phyloP scores from a whole-genome alignment of 1,140 invertebrate species.

The Alviniconcha marisindica region DNA sequence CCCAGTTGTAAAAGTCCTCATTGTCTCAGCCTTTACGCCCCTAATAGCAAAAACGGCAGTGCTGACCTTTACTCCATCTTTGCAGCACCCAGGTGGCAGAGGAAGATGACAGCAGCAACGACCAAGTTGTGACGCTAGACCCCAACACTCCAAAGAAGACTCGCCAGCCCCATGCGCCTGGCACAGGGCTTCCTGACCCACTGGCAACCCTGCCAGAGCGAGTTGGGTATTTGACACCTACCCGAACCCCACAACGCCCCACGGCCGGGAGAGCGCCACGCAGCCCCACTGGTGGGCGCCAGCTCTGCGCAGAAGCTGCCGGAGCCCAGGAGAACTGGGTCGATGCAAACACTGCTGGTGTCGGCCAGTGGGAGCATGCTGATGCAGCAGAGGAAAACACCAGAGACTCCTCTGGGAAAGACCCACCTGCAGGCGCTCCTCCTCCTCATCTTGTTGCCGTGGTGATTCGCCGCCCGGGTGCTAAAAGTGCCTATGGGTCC shows the following conservation, averaged over 20 bases:
- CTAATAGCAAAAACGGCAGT: no score
- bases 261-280: neutral
- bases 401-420: neutral
- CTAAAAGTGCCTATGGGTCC: conserved; percentile 44
- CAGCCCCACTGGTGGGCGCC: no score
- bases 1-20: no score
- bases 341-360: no score
- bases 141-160: neutral
- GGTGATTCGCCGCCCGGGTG: conserved; percentile 38
- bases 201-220: neutral
- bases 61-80: no score
- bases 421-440: neutral
- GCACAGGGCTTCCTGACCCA: neutral
- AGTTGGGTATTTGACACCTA: neutral
- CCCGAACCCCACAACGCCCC: neutral
- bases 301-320: no score
- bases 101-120: neutral
- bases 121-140: neutral
- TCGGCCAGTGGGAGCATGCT: neutral
- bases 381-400: neutral
- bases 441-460: conserved; percentile 42
- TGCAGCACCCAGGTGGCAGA: neutral
- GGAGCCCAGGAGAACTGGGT: no score
- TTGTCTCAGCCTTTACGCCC: no score
- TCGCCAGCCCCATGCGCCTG: neutral